Percentiles rank a stretch among this genome's conserved stretches.
Evolutionary conservation across 2,113 vertebrate species (phyloP).

Genomic region (Hippoglossus stenolepis): DNA sequence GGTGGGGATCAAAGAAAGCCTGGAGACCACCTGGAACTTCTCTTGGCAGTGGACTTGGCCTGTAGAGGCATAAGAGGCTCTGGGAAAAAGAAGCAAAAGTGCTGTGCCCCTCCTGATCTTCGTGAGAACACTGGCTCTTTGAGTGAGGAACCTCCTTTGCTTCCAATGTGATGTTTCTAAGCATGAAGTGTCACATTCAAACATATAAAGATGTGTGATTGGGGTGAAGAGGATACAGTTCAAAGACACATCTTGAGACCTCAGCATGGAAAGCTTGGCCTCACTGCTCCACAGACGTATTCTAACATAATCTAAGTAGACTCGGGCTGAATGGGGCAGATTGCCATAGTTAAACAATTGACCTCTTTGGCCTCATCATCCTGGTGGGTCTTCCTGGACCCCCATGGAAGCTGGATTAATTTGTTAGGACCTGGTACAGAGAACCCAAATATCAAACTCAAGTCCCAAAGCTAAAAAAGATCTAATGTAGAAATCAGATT

Average conservation of each 20-base stretch:
- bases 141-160: slow-evolving; percentile 46
- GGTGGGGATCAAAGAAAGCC: slow-evolving; percentile 72
- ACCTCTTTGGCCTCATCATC: slow-evolving; percentile 28
- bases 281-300: slow-evolving; percentile 18
- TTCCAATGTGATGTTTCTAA: slow-evolving; percentile 45
- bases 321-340: slow-evolving; percentile 18
- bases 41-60: slow-evolving; percentile 62
- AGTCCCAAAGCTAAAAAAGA: neutral
- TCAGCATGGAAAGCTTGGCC: slow-evolving; percentile 23
- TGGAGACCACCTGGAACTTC: slow-evolving; percentile 74
- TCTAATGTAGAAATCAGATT: neutral
- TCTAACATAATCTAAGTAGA: slow-evolving; percentile 25
- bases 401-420: slow-evolving; percentile 28
- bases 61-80: slow-evolving; percentile 58
- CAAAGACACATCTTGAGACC: slow-evolving; percentile 36
- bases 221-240: slow-evolving; percentile 29
- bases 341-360: slow-evolving; percentile 31
- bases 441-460: neutral
- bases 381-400: slow-evolving; percentile 45
- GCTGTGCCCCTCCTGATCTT: slow-evolving; percentile 66
- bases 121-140: slow-evolving; percentile 72
- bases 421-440: slow-evolving; percentile 9
- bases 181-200: slow-evolving; percentile 58
- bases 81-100: slow-evolving; percentile 66
- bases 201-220: slow-evolving; percentile 49